A percentile compares a stretch with the other conserved stretches of the same genome.
These are phyloP conservation scores for Rhynchonycteris naso DNA, from an alignment of 2,797 vertebrate species.

Conservation along the genomic window DNA sequence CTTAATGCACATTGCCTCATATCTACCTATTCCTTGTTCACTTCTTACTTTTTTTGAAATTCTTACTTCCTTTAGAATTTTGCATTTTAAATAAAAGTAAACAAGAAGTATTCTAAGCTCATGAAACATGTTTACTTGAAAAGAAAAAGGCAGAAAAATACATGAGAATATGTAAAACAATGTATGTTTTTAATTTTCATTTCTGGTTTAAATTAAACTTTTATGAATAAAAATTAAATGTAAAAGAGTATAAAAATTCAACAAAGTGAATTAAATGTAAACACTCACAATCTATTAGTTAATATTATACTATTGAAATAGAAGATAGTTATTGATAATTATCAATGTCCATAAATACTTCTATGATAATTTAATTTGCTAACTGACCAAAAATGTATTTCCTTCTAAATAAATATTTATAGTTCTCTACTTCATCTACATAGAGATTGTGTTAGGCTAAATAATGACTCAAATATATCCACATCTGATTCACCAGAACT, in stretches of 20 bases:
- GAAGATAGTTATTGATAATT: not conserved
- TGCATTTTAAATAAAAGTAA: not conserved
- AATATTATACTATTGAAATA: not conserved
- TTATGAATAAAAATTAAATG: not conserved
- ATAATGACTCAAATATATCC: not conserved
- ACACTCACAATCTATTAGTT: not conserved
- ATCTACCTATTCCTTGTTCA: not conserved
- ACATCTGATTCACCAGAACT: not conserved
- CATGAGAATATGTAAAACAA: not conserved
- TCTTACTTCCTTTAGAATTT: not conserved
- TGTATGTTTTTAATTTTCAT: not conserved
- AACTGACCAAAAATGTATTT: not conserved
- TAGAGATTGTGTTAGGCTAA: not conserved
- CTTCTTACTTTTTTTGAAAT: not conserved
- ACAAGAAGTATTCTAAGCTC: not conserved
- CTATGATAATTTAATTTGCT: not conserved
- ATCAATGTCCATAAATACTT: not conserved
- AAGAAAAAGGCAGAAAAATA: not conserved
- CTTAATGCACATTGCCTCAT: not conserved
- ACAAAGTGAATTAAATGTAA: not conserved
- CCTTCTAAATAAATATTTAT: not conserved
- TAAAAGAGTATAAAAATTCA: not conserved
- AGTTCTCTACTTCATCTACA: not conserved
- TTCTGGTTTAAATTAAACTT: not conserved
- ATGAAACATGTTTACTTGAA: not conserved